Percentiles rank a stretch among this genome's conserved stretches.
Evolutionary conservation across 2,113 vertebrate species (phyloP).

Genomic region (Eulemur macaco): DNA sequence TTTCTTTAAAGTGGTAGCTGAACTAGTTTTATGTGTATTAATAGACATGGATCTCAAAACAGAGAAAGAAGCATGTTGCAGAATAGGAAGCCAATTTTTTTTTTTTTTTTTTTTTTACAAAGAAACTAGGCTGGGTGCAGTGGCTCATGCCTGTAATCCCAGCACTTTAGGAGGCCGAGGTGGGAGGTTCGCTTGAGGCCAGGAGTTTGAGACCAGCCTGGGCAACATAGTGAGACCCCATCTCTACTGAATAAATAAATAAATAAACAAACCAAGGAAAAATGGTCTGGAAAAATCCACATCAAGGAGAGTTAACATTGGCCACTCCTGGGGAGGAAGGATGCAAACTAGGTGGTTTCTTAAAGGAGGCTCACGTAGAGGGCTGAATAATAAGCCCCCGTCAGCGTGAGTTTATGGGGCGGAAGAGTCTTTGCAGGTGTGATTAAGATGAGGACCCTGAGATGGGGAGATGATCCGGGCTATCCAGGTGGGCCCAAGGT

Average conservation of each 20-base stretch:
- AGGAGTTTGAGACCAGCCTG: too few species aligned
- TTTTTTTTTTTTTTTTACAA: neutral
- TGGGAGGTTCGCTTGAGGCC: too few species aligned
- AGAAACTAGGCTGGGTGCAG: too few species aligned
- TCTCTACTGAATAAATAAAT: neutral
- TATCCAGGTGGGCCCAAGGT: neutral
- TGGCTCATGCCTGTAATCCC: too few species aligned
- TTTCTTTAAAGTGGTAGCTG: neutral
- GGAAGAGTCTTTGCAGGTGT: neutral
- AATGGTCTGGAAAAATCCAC: neutral
- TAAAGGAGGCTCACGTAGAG: neutral
- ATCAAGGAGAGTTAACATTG: neutral
- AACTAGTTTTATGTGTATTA: neutral
- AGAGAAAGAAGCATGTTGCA: neutral
- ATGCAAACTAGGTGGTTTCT: neutral
- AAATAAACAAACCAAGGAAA: neutral
- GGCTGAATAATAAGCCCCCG: neutral
- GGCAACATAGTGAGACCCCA: too few species aligned
- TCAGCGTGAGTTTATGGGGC: accelerated
- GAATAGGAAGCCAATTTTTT: neutral
- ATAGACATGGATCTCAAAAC: neutral
- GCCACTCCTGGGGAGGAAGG: neutral
- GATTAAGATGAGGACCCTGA: neutral
- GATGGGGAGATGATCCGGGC: neutral
- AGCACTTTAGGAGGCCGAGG: too few species aligned